These are phyloP conservation scores for Argyresthia goedartella DNA, from an alignment of 2,888 invertebrate genomes.

Conservation along the genomic window DNA sequence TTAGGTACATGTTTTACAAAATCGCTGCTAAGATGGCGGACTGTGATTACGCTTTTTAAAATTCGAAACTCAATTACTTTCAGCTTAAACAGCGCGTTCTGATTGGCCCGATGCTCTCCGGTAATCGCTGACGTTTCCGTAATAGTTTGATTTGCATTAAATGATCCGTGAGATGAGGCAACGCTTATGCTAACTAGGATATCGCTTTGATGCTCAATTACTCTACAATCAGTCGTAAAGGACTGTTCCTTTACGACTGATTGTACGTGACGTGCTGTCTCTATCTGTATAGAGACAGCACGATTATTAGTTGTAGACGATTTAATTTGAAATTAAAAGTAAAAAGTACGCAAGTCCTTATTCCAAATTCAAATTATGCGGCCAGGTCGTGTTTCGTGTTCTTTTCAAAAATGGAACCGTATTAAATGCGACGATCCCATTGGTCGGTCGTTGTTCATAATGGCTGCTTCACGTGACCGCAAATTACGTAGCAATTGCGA, in stretches of 20 bases:
- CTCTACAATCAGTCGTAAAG: too few species aligned
- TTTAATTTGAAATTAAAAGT: conserved; percentile 2
- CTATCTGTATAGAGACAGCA: too few species aligned
- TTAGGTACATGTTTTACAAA: conserved; percentile 46
- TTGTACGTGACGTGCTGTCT: too few species aligned
- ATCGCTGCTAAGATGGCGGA: conserved; percentile 53
- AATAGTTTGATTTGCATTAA: conserved; percentile 66
- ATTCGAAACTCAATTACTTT: conserved; percentile 56
- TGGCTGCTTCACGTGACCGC: conserved; percentile 66
- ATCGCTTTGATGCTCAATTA: conserved; percentile 19
- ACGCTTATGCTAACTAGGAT: conserved; percentile 39
- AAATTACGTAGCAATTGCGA: conserved; percentile 54
- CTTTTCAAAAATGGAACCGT: conserved; percentile 53
- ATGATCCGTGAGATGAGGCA: conserved; percentile 60
- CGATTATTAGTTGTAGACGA: neutral
- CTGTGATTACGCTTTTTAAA: conserved; percentile 44
- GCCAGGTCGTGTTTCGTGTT: conserved; percentile 22
- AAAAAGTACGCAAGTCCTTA: neutral
- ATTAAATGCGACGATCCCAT: conserved; percentile 54
- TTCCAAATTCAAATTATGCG: conserved; percentile 17
- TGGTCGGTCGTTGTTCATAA: conserved; percentile 47
- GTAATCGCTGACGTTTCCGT: conserved; percentile 47
- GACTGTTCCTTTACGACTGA: too few species aligned
- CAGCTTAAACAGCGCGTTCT: conserved; percentile 36
- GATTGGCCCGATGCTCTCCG: conserved; percentile 35